Base-by-base conservation (phyloP, 2,888 invertebrate species). In the Torymus auratus region DNA sequence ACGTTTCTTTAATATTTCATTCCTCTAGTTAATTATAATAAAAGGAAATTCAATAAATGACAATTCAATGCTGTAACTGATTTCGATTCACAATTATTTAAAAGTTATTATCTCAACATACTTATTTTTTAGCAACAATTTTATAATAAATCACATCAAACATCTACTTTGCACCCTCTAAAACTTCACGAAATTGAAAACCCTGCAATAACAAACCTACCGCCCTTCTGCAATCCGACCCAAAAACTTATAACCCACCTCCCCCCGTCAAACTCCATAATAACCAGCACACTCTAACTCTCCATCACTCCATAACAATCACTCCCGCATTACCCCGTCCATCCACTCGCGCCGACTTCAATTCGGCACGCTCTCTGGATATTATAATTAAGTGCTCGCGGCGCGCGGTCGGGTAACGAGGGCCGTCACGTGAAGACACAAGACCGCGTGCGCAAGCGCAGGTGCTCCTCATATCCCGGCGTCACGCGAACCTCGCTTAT, bases 311-410 rank as follows among this genome's bases (percentile, higher is more conserved):
- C 52, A 69, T 77, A 77, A 69, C 58, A 73, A 81, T 80, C 17
- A 56, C 53, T 2, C 52, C 67, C 71, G 68, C 41, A 64, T 62
- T 67, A 28, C n/a, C 20, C 28, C 58, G 23, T 41, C 28, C n/a
- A 20, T 28, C 12, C n/a, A 52, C 41, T 56, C 69, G 14, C 53
- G 20, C 13, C 58, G 53, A 58, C 50, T 74, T 70, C 13, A 58
- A 64, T 70, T 55, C n/a, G 60, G 15, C 28, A 60, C 55, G 17
- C 55, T 15, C 17, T 17, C 15, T 28, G 13, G 89, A 89, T 90
- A 90, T 91, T 90, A 90, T 90, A 90, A 91, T 91, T 90, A 89
- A 91, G 90, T 89, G 88, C 87, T 89, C 89, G 20, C 20, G 20
- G 20, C 20, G 20, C 20, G 20, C 20, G 85, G 58, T 17, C 71